Percentiles rank a stretch among this genome's conserved stretches.
These are phyloP conservation scores for Atrichornis clamosus DNA, from an alignment of 2,113 vertebrate species.

Conservation along the genomic window DNA sequence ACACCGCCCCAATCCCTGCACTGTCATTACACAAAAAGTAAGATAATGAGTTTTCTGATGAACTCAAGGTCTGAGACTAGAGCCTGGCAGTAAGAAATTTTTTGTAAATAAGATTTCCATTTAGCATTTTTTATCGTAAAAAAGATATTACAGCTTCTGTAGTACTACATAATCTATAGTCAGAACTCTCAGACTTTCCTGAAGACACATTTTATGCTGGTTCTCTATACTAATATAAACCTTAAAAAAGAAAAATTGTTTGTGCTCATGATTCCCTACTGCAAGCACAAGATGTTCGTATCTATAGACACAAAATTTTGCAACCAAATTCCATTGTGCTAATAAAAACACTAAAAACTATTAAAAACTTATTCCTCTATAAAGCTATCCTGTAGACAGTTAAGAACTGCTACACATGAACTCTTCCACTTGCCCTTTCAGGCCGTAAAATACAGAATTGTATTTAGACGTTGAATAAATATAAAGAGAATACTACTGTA, in stretches of 20 bases:
- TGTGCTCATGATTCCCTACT: not conserved
- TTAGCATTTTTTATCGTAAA: not conserved
- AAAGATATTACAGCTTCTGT: not conserved
- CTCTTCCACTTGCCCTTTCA: not conserved
- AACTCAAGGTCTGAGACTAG: not conserved
- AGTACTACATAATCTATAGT: not conserved
- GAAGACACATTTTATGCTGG: not conserved
- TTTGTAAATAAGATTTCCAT: not conserved
- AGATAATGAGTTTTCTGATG: not conserved
- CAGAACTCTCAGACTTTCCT: not conserved
- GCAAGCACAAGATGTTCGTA: not conserved
- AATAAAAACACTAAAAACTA: not conserved
- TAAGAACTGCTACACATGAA: not conserved
- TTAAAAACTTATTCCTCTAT: not conserved
- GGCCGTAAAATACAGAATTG: not conserved
- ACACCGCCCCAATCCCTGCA: not conserved
- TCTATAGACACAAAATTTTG: not conserved
- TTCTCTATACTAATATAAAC: not conserved
- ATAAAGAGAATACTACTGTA: not conserved
- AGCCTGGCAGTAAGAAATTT: not conserved
- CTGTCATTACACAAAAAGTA: not conserved
- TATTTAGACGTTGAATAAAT: not conserved
- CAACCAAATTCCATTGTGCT: not conserved
- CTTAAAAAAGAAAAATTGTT: not conserved
- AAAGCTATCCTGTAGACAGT: not conserved